These are phyloP conservation scores for Merops nubicus DNA, from an alignment of 2,113 vertebrate species.

Conservation along the genomic window DNA sequence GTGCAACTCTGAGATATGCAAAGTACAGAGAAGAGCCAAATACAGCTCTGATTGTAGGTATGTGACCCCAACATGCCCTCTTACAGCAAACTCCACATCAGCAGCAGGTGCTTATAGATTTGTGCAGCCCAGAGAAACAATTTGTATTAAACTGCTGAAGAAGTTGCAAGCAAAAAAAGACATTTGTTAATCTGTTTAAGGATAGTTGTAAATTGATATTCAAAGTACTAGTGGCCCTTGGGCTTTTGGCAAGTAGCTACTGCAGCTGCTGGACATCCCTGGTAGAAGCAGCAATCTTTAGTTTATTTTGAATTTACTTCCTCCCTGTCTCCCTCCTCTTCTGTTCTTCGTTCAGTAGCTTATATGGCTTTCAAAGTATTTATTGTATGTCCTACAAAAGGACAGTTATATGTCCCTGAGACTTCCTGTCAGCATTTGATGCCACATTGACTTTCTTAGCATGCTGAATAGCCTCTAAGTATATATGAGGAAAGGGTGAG, in stretches of 20 bases:
- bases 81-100: background rate
- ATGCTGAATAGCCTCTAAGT: conserved; percentile 29
- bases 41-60: background rate
- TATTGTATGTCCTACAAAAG: conserved; percentile 55
- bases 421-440: conserved; percentile 61
- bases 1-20: background rate
- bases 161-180: background rate
- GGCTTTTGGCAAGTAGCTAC: background rate
- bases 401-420: conserved; percentile 29
- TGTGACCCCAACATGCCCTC: background rate
- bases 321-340: background rate
- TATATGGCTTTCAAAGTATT: conserved; percentile 56
- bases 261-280: conserved; percentile 33
- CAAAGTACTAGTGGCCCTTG: background rate
- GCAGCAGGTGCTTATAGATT: background rate
- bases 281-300: background rate
- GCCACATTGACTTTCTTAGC: conserved; percentile 23
- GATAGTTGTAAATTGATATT: conserved; percentile 28
- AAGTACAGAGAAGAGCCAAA: accelerated
- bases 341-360: background rate
- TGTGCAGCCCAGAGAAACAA: background rate
- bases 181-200: background rate
- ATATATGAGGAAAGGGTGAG: background rate
- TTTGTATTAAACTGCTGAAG: background rate
- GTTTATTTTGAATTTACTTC: conserved; percentile 28